A percentile compares a stretch with the other conserved stretches of the same genome.
phyloP scores from a whole-genome alignment of 2,113 vertebrate species.

The Arenaria interpres region DNA sequence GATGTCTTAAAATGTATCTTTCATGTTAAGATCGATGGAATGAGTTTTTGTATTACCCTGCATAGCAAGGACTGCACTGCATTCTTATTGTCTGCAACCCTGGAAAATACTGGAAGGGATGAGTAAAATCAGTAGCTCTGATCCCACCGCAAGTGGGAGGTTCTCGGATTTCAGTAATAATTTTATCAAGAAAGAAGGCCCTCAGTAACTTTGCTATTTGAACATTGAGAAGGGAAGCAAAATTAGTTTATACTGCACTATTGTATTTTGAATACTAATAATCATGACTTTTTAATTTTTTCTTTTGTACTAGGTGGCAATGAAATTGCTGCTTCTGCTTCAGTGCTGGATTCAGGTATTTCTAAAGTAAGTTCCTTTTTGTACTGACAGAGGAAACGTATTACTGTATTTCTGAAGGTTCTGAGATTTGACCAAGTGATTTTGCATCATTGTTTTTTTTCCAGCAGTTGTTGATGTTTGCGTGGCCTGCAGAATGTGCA shows the following conservation, averaged over 20 bases:
- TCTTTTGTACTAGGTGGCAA: constrained; percentile 58
- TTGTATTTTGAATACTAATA: background rate
- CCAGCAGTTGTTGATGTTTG: background rate
- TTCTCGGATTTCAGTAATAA: background rate
- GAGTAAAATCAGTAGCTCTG: background rate
- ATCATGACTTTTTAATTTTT: background rate
- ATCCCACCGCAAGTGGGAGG: background rate
- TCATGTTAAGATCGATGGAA: background rate
- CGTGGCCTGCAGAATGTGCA: background rate
- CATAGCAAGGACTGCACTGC: background rate
- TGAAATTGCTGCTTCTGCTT: constrained; percentile 28
- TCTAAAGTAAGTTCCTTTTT: constrained; percentile 73
- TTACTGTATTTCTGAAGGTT: background rate
- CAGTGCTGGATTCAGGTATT: constrained; percentile 28
- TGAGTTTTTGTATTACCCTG: background rate
- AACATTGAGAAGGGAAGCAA: background rate
- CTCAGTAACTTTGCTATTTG: background rate
- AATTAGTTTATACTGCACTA: background rate
- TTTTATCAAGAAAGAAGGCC: background rate
- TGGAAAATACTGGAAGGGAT: background rate
- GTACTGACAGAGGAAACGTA: background rate
- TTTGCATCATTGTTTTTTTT: background rate
- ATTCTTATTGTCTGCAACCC: background rate
- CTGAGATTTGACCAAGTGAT: background rate
- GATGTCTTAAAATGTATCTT: background rate